Evolutionary conservation across 2,888 invertebrate genomes (phyloP).

Genomic region (Matsumyia berberina): DNA sequence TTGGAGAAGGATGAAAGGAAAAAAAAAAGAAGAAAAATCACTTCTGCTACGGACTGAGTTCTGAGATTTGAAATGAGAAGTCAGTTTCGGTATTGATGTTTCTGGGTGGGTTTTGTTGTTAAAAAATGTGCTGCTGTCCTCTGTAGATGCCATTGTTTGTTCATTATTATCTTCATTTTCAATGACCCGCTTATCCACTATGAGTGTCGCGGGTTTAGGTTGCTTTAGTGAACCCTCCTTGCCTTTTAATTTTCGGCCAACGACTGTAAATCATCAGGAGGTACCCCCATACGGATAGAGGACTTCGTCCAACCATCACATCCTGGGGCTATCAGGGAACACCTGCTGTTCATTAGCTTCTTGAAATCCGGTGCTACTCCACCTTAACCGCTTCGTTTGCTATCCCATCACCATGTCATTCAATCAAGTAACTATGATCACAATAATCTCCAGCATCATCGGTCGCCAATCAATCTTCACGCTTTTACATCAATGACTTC

Average conservation of each 20-base stretch:
- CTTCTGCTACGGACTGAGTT: background rate
- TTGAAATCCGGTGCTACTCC: background rate
- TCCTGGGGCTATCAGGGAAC: too few relatives aligned
- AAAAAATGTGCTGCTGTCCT: background rate
- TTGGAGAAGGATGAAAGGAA: constrained; percentile 9
- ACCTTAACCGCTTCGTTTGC: constrained; percentile 6
- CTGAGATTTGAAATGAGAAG: background rate
- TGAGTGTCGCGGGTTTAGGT: too few relatives aligned
- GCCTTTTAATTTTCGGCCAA: too few relatives aligned
- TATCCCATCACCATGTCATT: constrained; percentile 10
- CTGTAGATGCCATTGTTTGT: background rate
- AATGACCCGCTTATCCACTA: too few relatives aligned
- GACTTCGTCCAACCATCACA: too few relatives aligned
- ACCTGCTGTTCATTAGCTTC: too few relatives aligned
- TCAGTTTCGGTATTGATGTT: constrained; percentile 2
- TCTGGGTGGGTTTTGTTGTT: background rate
- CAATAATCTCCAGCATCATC: constrained; percentile 21
- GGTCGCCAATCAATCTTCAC: constrained; percentile 38
- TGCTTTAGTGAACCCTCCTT: too few relatives aligned
- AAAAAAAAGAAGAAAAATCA: background rate
- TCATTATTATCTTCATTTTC: too few relatives aligned
- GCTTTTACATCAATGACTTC: constrained; percentile 41
- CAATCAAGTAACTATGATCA: constrained; percentile 21
- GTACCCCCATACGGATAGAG: too few relatives aligned
- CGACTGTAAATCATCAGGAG: too few relatives aligned